Percentiles rank a stretch among this genome's conserved stretches.
Conservation (phyloP, 1,140 invertebrate species). For the Zaprionus gabonicus region DNA sequence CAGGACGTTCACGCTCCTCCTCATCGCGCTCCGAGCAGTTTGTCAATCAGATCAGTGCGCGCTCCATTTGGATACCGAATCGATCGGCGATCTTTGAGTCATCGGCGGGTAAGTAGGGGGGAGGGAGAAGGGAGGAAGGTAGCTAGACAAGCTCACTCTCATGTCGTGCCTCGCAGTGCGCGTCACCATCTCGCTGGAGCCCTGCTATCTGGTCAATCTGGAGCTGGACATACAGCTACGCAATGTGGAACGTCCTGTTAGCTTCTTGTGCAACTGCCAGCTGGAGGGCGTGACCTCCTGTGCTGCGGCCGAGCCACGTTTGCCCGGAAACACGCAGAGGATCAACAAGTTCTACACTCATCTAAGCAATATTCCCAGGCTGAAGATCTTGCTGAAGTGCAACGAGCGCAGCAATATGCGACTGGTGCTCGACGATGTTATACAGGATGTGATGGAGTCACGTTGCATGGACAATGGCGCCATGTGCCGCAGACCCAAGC, state of each 20-base stretch:
- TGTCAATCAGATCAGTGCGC: constrained; percentile 22
- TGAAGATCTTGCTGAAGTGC: constrained; percentile 48
- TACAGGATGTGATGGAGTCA: constrained; percentile 44
- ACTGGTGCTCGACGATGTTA: constrained; percentile 52
- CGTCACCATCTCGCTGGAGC: constrained; percentile 62
- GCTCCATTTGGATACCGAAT: constrained; percentile 63
- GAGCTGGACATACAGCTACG: constrained; percentile 43
- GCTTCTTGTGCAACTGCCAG: constrained; percentile 57
- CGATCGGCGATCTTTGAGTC: constrained; percentile 48
- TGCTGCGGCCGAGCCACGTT: constrained; percentile 23
- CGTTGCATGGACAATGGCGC: constrained; percentile 28
- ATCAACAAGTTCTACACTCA: constrained; percentile 66
- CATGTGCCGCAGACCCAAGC: constrained; percentile 17
- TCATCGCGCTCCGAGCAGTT: constrained; percentile 22
- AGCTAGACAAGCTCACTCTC: not conserved
- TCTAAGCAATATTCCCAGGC: constrained; percentile 55
- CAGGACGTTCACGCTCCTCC: constrained; percentile 15
- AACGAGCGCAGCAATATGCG: constrained; percentile 39
- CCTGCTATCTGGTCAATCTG: constrained; percentile 70
- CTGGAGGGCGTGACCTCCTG: constrained; percentile 9
- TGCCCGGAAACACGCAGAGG: constrained; percentile 3
- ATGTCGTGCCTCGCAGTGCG: constrained; percentile 37
- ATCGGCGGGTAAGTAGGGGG: constrained; percentile 52
- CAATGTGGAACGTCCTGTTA: constrained; percentile 29
- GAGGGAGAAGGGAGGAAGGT: too few relatives aligned